phyloP scores from a whole-genome alignment of 2,797 vertebrate genomes.

The Microctenopoma stevenorrisi region DNA sequence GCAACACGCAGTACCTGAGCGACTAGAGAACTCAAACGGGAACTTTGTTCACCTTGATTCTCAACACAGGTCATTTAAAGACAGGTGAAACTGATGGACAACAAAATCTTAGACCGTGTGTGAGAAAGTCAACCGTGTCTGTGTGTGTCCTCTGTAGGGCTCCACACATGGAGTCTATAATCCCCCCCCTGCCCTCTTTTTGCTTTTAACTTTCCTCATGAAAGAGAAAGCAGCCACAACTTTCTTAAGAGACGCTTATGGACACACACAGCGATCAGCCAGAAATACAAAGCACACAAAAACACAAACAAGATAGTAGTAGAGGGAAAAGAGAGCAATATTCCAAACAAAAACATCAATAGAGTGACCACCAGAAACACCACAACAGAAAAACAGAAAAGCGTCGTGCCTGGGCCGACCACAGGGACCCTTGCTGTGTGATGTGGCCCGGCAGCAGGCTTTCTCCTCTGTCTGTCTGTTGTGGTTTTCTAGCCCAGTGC shows the following conservation, averaged over 20 bases:
- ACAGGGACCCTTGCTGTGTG: constrained; percentile 58
- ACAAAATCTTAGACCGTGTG: not conserved
- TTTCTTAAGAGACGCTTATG: constrained; percentile 51
- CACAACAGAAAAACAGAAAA: constrained; percentile 65
- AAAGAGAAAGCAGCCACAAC: constrained; percentile 70
- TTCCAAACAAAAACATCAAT: constrained; percentile 63
- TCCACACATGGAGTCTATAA: constrained; percentile 72
- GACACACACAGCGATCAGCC: constrained; percentile 57
- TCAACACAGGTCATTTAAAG: constrained; percentile 12
- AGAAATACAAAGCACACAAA: constrained; percentile 42
- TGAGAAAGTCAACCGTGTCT: not conserved
- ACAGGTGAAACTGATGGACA: not conserved
- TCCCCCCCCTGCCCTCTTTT: constrained; percentile 2
- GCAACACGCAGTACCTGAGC: not conserved
- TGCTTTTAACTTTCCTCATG: constrained; percentile 73
- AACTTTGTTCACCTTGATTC: not conserved
- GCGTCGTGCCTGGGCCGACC: constrained; percentile 31
- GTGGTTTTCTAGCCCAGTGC: constrained; percentile 57
- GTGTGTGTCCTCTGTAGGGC: constrained; percentile 19
- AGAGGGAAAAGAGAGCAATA: constrained; percentile 34
- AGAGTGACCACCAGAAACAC: constrained; percentile 57
- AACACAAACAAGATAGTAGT: constrained; percentile 45
- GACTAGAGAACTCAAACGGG: not conserved
- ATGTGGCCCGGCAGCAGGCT: constrained; percentile 66
- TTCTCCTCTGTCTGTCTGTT: constrained; percentile 46